Conservation (phyloP, 2,113 vertebrate species). For the Sander vitreus region DNA sequence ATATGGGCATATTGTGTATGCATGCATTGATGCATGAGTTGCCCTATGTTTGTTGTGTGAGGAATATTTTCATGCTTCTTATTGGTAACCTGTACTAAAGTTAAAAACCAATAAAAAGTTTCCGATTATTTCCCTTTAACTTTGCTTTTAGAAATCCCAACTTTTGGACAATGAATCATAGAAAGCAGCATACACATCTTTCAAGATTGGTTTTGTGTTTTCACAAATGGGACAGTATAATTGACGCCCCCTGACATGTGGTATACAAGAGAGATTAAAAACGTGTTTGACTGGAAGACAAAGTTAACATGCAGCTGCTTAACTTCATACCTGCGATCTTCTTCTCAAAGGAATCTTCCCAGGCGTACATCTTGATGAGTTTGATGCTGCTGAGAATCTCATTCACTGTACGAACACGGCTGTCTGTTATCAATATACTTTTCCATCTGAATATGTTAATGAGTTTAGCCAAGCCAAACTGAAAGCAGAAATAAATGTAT, state of each 20-base stretch:
- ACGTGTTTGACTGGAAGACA: background rate
- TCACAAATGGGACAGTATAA: background rate
- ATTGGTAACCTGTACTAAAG: no score
- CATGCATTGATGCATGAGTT: no score
- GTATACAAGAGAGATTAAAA: background rate
- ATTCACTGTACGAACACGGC: constrained; percentile 85
- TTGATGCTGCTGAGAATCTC: constrained; percentile 88
- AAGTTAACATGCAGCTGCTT: background rate
- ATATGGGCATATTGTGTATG: no score
- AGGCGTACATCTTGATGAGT: constrained; percentile 89
- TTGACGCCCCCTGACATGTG: background rate
- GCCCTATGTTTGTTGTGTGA: no score
- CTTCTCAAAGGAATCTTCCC: constrained; percentile 87
- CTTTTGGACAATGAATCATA: background rate
- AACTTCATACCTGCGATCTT: constrained; percentile 76
- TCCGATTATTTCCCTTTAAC: background rate
- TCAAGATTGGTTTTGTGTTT: background rate
- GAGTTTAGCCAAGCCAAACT: constrained; percentile 82
- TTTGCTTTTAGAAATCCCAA: background rate
- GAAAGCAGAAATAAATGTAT: constrained; percentile 42
- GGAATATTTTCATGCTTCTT: no score
- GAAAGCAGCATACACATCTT: background rate
- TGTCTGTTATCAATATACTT: constrained; percentile 81
- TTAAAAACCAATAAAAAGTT: no score
- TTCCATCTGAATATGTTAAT: constrained; percentile 78